Evolutionary conservation across 2,113 vertebrate genomes (phyloP), one percentile per base, ranked within the genome.

Genomic region (Picathartes gymnocephalus): DNA sequence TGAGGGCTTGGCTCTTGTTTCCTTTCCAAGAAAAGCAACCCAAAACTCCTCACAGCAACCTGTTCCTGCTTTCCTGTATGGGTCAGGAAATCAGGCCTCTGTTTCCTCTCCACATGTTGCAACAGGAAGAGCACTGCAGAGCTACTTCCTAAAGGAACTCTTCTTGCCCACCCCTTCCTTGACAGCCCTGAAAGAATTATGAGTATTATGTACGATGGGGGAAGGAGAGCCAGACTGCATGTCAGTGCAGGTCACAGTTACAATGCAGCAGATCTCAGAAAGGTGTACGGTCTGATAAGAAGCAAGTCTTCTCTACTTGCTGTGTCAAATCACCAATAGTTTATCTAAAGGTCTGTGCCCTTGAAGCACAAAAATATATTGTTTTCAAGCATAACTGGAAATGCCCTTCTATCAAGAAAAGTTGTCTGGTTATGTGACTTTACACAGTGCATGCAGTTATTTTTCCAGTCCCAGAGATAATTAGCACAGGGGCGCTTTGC

Each of bases 121-220:
- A 94, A 94, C 90, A 98, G 98, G 98, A 98, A 98, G 95, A 97
- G 92, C 94, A 95, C 71, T 95, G 96, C 92, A 98, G 96, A 97
- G 95, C 93, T 86, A 97, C 97, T 98, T 98, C 98, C 98, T 98
- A 98, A 97, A 97, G 97, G 98, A 97, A 97, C 96, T 94, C 91
- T 96, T 95, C 96, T 95, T 96, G 94, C 96, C 97, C 97, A 97
- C 98, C 98, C 98, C 95, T 97, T 94, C 96, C 96, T 94, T 98
- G 98, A 98, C 98, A 98, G 98, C 94, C 74, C 95, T 81, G 90
- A 79, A 96, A 97, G 98, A 98, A 98, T 98, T 98, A 98, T 98
- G 98, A 96, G 97, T 95, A 97, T 92, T 92, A 85, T 95, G 78
- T 95, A 96, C 25, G 61, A 87, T 45, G 50, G 84, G 92, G 97